These are phyloP conservation scores for Microtus obscurus DNA, from an alignment of 2,797 vertebrate genomes.

Conservation along the genomic window DNA sequence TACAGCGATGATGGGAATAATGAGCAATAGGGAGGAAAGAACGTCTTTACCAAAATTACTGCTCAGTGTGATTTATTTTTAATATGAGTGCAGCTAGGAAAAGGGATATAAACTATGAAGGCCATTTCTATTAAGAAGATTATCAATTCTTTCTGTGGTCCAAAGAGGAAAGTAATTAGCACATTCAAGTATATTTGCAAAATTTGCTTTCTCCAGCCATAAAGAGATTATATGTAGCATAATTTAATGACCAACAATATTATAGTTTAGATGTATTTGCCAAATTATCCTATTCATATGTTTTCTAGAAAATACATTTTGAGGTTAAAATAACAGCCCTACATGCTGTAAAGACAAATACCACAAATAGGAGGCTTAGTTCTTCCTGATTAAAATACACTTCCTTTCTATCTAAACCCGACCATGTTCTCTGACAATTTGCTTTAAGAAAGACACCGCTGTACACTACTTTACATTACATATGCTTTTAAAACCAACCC, in stretches of 20 bases:
- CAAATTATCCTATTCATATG: not conserved
- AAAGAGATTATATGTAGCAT: not conserved
- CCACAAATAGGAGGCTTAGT: not conserved
- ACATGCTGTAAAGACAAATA: not conserved
- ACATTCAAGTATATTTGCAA: not conserved
- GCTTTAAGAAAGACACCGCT: not conserved
- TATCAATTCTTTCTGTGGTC: constrained; percentile 13
- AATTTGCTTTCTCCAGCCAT: constrained; percentile 39
- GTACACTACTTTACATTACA: not conserved
- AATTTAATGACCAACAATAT: constrained; percentile 26
- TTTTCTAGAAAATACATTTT: constrained; percentile 16
- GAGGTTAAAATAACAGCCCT: constrained; percentile 21
- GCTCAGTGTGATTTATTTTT: not conserved
- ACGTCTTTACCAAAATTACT: not conserved
- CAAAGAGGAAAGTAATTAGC: not conserved
- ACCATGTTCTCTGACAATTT: not conserved
- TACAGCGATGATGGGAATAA: not conserved
- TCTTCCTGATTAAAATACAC: not conserved
- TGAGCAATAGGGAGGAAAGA: not conserved
- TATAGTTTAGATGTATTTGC: not conserved
- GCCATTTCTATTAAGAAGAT: not conserved
- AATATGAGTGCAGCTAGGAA: not conserved
- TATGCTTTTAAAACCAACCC: not conserved
- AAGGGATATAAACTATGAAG: not conserved
- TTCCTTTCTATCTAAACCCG: not conserved